Evolutionary conservation across 2,888 invertebrate genomes (phyloP).

Genomic region (Scaptomyza flava): DNA sequence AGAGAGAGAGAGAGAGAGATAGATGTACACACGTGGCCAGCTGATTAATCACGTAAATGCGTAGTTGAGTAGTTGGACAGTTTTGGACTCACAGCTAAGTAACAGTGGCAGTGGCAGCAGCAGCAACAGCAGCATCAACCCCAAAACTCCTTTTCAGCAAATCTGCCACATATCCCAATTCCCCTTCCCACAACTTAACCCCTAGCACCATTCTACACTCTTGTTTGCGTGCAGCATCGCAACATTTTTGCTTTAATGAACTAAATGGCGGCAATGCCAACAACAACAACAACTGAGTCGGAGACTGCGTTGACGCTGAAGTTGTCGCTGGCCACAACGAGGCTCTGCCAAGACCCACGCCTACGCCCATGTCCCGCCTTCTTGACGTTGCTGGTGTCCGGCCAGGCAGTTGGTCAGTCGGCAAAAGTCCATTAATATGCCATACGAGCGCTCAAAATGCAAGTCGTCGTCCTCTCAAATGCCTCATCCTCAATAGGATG

Average conservation of each 20-base stretch:
- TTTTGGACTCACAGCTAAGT: conserved; percentile 33
- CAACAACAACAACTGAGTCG: conserved; percentile 12
- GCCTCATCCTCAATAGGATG: conserved; percentile 44
- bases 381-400: conserved; percentile 20
- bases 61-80: conserved; percentile 56
- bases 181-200: background rate
- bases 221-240: conserved; percentile 60
- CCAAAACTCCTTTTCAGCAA: conserved; percentile 2
- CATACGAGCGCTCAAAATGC: conserved; percentile 76
- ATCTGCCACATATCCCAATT: background rate
- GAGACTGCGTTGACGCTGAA: conserved; percentile 22
- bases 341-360: background rate
- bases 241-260: conserved; percentile 78
- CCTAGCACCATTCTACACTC: background rate
- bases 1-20: conserved; percentile 8
- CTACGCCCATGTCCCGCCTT: background rate
- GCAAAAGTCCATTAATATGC: conserved; percentile 70
- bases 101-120: conserved; percentile 31
- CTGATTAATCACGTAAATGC: conserved; percentile 80
- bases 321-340: conserved; percentile 18
- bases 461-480: conserved; percentile 66
- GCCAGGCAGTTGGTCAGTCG: conserved; percentile 52
- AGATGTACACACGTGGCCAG: conserved; percentile 69
- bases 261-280: conserved; percentile 67
- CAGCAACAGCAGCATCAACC: conserved; percentile 10